These are phyloP conservation scores for Drosophila lacteicornis DNA, from an alignment of 1,140 invertebrate genomes.

Conservation along the genomic window DNA sequence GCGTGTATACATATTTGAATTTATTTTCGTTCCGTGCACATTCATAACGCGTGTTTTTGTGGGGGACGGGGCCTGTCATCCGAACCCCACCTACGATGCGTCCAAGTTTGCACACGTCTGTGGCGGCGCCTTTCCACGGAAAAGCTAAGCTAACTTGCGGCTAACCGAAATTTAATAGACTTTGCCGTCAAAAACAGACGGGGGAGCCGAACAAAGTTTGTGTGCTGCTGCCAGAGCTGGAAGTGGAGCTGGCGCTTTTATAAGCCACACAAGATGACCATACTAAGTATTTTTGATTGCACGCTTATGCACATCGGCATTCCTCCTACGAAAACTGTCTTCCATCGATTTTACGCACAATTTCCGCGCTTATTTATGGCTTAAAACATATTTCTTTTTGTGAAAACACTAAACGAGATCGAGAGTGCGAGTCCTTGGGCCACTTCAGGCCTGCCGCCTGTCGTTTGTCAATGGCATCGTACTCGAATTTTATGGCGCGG, in stretches of 20 bases:
- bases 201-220: neutral
- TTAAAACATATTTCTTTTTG: conserved; percentile 46
- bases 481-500: conserved; percentile 32
- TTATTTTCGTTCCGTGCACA: neutral
- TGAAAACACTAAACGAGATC: neutral
- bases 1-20: neutral
- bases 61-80: too few relatives aligned
- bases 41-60: neutral
- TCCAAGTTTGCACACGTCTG: conserved; percentile 8
- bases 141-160: conserved; percentile 5
- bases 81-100: neutral
- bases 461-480: conserved; percentile 1
- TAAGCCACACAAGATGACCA: conserved; percentile 16
- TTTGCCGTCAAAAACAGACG: conserved; percentile 1
- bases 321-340: conserved; percentile 24
- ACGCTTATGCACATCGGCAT: conserved; percentile 32
- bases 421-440: neutral
- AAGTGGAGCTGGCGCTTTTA: neutral
- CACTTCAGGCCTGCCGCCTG: neutral
- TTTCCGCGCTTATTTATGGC: conserved; percentile 57
- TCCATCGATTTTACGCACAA: conserved; percentile 48
- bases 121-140: conserved; percentile 6
- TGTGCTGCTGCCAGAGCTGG: neutral
- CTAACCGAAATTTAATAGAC: conserved; percentile 11
- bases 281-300: conserved; percentile 32